Conservation (phyloP, 2,888 invertebrate genomes). For the Drosophila dives region DNA sequence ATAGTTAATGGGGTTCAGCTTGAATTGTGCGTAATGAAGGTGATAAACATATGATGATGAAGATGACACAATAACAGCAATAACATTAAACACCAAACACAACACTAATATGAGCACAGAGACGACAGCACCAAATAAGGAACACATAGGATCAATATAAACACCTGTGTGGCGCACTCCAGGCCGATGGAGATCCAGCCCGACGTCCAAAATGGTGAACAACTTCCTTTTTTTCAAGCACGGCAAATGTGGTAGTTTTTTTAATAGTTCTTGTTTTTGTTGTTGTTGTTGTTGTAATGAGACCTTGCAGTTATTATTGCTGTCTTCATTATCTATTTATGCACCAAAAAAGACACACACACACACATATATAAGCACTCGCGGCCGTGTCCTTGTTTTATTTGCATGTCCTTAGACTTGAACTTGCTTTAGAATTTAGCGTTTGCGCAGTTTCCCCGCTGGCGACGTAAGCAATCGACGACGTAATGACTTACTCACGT, state of each 20-base stretch:
- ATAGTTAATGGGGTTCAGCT: constrained; percentile 46
- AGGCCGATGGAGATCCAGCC: constrained; percentile 82
- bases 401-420: constrained; percentile 76
- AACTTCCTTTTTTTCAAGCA: constrained; percentile 19
- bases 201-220: constrained; percentile 56
- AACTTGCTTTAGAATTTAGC: constrained; percentile 59
- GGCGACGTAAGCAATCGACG: constrained; percentile 68
- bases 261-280: constrained; percentile 30
- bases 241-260: constrained; percentile 11
- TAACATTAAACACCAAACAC: constrained; percentile 10
- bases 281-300: constrained; percentile 45
- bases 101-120: constrained; percentile 6
- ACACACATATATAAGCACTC: constrained; percentile 7
- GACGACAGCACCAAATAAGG: constrained; percentile 48
- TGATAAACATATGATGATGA: constrained; percentile 28
- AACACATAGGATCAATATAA: constrained; percentile 66
- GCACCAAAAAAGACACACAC: neutral
- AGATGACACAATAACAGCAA: constrained; percentile 37
- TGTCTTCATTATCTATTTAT: constrained; percentile 44
- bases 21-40: constrained; percentile 17
- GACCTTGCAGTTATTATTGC: constrained; percentile 29
- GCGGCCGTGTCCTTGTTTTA: constrained; percentile 35
- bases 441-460: constrained; percentile 65
- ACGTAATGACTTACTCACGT: constrained; percentile 78
- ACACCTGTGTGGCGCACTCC: constrained; percentile 84